Percentiles rank a stretch among this genome's conserved stretches.
These are phyloP conservation scores for Petrocephalus sullivani DNA, from an alignment of 2,797 vertebrate genomes.

Conservation along the genomic window DNA sequence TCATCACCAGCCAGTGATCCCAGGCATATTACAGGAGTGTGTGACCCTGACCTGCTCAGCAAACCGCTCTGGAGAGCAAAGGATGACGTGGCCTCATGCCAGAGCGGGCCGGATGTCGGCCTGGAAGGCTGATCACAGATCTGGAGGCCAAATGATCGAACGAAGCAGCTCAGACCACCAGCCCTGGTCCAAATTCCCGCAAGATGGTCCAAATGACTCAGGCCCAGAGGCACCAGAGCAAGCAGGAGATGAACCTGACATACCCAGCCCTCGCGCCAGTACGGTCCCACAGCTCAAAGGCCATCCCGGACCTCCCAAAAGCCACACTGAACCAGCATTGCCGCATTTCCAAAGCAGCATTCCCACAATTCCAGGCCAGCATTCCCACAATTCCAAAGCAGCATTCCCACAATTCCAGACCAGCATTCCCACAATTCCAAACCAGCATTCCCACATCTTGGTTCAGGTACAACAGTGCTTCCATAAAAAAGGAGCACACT, in stretches of 20 bases:
- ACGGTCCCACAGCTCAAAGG: neutral
- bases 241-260: neutral
- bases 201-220: neutral
- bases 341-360: neutral
- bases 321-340: neutral
- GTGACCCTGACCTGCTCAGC: neutral
- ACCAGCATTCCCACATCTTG: neutral
- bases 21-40: neutral
- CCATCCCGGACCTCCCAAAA: neutral
- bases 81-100: neutral
- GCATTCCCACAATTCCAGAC: neutral
- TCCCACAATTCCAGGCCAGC: neutral
- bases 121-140: neutral
- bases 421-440: neutral
- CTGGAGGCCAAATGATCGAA: neutral
- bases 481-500: neutral
- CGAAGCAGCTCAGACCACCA: slow-evolving; percentile 30
- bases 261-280: neutral
- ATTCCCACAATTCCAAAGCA: too few relatives aligned
- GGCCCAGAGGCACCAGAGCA: neutral
- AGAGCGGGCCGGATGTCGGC: neutral
- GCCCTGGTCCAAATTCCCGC: neutral
- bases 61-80: neutral
- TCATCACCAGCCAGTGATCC: neutral
- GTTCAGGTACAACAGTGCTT: neutral